Evolutionary conservation across 2,888 invertebrate genomes (phyloP).

Genomic region (Aethes cnicana): DNA sequence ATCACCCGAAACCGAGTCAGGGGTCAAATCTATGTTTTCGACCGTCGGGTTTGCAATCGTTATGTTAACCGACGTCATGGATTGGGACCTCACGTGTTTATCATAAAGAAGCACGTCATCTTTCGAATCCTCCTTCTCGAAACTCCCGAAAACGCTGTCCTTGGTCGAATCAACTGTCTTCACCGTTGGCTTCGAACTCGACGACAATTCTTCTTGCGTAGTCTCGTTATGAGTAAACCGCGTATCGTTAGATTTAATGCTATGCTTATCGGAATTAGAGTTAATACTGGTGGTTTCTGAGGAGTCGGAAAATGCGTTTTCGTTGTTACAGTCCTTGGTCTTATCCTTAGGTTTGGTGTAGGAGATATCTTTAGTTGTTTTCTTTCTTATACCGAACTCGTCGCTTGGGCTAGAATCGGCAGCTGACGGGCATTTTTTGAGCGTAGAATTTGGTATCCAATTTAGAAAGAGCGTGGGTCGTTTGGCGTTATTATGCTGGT

Average conservation of each 20-base stretch:
- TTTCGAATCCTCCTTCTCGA: slow-evolving; percentile 67
- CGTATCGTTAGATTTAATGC: slow-evolving; percentile 71
- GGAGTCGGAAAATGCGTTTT: slow-evolving; percentile 77
- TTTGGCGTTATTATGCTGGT: slow-evolving; percentile 88
- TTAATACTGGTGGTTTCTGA: slow-evolving; percentile 79
- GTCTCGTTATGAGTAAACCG: slow-evolving; percentile 68
- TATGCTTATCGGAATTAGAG: slow-evolving; percentile 78
- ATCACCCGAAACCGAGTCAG: slow-evolving; percentile 82
- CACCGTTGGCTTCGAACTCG: slow-evolving; percentile 68
- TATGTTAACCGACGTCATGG: slow-evolving; percentile 85
- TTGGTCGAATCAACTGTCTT: slow-evolving; percentile 67
- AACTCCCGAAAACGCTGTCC: slow-evolving; percentile 60
- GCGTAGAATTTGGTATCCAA: slow-evolving; percentile 96
- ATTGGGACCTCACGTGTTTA: slow-evolving; percentile 79
- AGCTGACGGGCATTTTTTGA: slow-evolving; percentile 91
- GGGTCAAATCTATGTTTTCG: slow-evolving; percentile 86
- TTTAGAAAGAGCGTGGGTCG: slow-evolving; percentile 93
- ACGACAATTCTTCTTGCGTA: slow-evolving; percentile 67
- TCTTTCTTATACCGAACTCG: slow-evolving; percentile 59
- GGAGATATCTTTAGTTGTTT: slow-evolving; percentile 53
- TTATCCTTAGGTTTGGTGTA: slow-evolving; percentile 42
- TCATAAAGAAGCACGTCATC: slow-evolving; percentile 68
- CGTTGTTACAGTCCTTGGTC: slow-evolving; percentile 64
- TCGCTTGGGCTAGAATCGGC: slow-evolving; percentile 83
- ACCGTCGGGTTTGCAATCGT: slow-evolving; percentile 88